phyloP scores from a whole-genome alignment of 2,888 invertebrate species.

The Coenonympha arcania region DNA sequence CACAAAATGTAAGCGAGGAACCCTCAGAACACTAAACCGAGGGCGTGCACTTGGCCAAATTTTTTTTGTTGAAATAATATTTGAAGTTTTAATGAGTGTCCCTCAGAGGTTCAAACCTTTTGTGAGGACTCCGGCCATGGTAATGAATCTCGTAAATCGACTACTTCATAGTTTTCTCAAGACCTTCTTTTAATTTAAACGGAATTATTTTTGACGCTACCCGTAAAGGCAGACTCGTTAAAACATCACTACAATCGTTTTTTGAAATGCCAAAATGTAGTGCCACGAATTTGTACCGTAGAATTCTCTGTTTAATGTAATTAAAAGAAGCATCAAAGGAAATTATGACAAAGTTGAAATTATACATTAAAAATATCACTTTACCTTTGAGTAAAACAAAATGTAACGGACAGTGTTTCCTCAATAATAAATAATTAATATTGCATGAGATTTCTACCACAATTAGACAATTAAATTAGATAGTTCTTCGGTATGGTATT shows the following conservation, averaged over 20 bases:
- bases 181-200: conserved; percentile 16
- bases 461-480: no score
- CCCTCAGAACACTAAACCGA: no score
- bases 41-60: no score
- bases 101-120: conserved; percentile 25
- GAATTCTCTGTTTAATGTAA: not conserved
- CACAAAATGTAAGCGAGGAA: no score
- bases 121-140: conserved; percentile 19
- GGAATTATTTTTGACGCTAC: conserved; percentile 6
- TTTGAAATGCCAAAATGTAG: not conserved
- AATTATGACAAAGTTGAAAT: no score
- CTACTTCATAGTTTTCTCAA: conserved; percentile 23
- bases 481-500: no score
- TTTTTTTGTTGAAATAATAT: conserved; percentile 27
- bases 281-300: not conserved
- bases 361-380: no score
- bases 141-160: conserved; percentile 24
- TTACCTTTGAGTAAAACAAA: no score
- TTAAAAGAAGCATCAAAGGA: not conserved
- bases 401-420: no score
- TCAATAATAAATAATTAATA: no score
- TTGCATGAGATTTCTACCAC: no score
- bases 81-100: conserved; percentile 34
- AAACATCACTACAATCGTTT: not conserved
- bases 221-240: conserved; percentile 1